Base-by-base conservation (phyloP, 2,888 invertebrate genomes). In the Rosalia funebris region DNA sequence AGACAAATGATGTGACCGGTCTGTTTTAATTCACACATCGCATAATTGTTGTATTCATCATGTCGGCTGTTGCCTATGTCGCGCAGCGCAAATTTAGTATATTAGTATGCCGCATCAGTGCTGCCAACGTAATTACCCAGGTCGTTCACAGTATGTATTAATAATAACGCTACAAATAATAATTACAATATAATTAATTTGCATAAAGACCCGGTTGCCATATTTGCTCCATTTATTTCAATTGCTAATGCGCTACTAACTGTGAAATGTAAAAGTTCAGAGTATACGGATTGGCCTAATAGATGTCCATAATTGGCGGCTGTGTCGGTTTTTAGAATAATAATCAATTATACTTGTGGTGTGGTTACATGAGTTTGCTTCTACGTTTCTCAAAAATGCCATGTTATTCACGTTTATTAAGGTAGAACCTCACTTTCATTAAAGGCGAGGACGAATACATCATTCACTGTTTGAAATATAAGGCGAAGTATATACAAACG, bases 161-260 rank as follows among this genome's bases (percentile, higher is more conserved):
- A 65, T 54, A 64, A 65, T 53, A 53, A 60, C 65, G 58, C 45
- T 62, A 60, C 63, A 65, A 62, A 65, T 59, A 63, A 61, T 64
- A 70, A 70, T 70, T 70, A 70, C 65, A 61, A 62, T 62, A 67
- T 67, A 58, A 67, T 69, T 70, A 68, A 67, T 68, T 68, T 70
- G 54, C 68, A 70, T 68, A 65, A 54, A 36, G 44, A 58, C 58
- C 57, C 56, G 61, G 61, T 54, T 59, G 56, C 58, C 58, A 61
- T 57, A 57, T 62, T 60, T 57, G 55, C 44, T 54, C 41, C 65
- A 65, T 60, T n/a, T n/a, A 65, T 62, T 62, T 62, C 54, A 65
- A 59, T 61, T 61, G 57, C 58, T 61, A 61, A 64, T 55, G 52
- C 31, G 14, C 39, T 11, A 15, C 14, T 53, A 36, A 42, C 47